Evolutionary conservation across 2,113 vertebrate species (phyloP), one percentile per base, ranked within the genome.

Genomic region (Nicator chloris): DNA sequence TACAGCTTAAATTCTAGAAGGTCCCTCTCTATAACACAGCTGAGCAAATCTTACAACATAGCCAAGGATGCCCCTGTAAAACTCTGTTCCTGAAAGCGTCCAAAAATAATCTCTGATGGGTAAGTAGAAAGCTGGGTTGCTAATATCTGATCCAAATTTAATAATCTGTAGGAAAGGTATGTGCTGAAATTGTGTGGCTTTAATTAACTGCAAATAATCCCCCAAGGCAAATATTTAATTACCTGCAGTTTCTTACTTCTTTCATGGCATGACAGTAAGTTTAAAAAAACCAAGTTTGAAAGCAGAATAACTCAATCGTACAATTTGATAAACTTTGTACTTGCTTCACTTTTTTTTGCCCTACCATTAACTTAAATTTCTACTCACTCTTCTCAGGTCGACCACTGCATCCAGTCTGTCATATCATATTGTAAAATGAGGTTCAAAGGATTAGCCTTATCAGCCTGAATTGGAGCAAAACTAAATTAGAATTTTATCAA

Each of bases 141-240:
- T 97, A 97, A 97, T 90, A 96, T 97, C 92, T 86, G 97, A 98
- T 97, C 96, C 91, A 94, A 93, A 97, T 95, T 96, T 98, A 98
- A 97, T 98, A 97, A 98, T 95, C 94, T 96, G 90, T 80, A 96
- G 96, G 95, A 96, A 90, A 97, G 96, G 94, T 92, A 96, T 88
- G 96, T 63, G 87, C 64, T 69, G 60, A 54, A 96, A 97, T 92
- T 96, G 88, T 95, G 90, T 95, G 95, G 78, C 93, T 98, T 98
- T 98, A 98, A 98, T 98, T 97, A 98, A 98, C 97, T 97, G 96
- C 95, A 98, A 97, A 97, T 97, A 98, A 97, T 97, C 95, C 96
- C 95, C 92, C 69, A 96, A 91, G 97, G 97, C 96, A 98, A 98
- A 97, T 97, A 97, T 97, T 98, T 98, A 98, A 98, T 98, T 98